Evolutionary conservation across 2,888 invertebrate species (phyloP), one percentile per base, ranked within the genome.

Genomic region (Erannis defoliaria): DNA sequence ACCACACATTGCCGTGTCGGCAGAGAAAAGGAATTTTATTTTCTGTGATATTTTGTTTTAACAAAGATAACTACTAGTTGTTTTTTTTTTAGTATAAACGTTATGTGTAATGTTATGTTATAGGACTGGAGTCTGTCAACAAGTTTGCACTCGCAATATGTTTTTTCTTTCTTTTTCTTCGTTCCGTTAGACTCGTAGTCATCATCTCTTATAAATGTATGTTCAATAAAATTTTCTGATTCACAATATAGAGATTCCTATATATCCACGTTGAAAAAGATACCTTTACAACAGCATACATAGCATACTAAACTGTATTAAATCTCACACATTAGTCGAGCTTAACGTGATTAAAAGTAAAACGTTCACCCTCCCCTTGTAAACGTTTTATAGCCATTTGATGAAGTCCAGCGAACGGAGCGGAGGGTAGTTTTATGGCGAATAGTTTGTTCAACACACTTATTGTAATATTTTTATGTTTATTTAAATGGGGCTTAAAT

Each of bases 381-480:
- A 29, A 49, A 48, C 42, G 35, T 40, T 65, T 65, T 65, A 61
- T 55, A 42, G 55, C 16, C 35, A 18, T 50, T 61, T 61, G 37
- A 61, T 61, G 9, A 55, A 61, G 21, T 49, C 26, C 26, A 26
- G 14, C 37, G n/a, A 14, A 35, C n/a, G 21, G 6, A 26, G 23
- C 29, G 12, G 6, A 42, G 26, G 38, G 26, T 31, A 29, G 37
- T 51, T 57, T 50, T 35, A 57, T 42, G 21, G 26, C n/a, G 10
- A 2, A 23, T 40, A 50, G 33, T 49, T 56, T 42, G 31, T 48
- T 35, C 10, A 21, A 31, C 38, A 42, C 18, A 35, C 9, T 53
- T 29, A 14, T 19, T 40, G 16, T 29, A 6, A 40, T 53, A 38
- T 29, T 53, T 50, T 40, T 29, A 40, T 35, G 49, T 49, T 46